Percentiles rank a stretch among this genome's conserved stretches.
These are phyloP conservation scores for Dipodomys merriami DNA, from an alignment of 2,113 vertebrate species.

Conservation along the genomic window DNA sequence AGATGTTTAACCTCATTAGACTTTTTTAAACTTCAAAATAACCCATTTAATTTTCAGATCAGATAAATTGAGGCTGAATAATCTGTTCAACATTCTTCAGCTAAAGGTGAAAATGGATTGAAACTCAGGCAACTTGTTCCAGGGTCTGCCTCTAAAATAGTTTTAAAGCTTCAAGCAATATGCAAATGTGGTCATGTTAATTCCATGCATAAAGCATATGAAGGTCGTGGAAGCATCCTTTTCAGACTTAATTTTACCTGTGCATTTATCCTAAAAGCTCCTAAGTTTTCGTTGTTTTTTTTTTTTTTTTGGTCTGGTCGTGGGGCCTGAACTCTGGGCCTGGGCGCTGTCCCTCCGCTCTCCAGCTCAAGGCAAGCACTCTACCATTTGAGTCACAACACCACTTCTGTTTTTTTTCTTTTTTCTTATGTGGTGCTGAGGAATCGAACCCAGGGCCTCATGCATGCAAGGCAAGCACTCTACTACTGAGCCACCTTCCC, in stretches of 20 bases:
- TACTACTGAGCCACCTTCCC: no score
- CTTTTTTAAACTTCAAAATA: not conserved
- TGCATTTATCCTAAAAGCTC: not conserved
- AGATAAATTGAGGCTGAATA: not conserved
- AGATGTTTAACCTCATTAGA: not conserved
- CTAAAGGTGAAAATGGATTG: not conserved
- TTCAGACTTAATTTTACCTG: not conserved
- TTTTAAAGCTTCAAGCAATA: no score
- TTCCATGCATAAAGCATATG: not conserved
- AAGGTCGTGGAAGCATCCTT: not conserved
- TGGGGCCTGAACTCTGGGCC: no score
- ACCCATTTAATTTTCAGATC: not conserved
- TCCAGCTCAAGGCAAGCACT: no score
- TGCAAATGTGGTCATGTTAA: not conserved
- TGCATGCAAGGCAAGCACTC: no score
- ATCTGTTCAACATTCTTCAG: constrained; percentile 13
- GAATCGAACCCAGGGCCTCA: no score
- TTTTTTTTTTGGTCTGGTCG: no score
- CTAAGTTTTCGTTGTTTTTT: no score
- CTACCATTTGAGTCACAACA: no score
- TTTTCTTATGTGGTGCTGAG: no score
- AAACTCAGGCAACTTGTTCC: not conserved
- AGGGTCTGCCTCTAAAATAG: not conserved
- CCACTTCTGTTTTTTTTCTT: no score
- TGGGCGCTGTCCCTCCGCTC: no score